Conservation (phyloP, 2,797 vertebrate genomes). For the Buceros bicornis region DNA sequence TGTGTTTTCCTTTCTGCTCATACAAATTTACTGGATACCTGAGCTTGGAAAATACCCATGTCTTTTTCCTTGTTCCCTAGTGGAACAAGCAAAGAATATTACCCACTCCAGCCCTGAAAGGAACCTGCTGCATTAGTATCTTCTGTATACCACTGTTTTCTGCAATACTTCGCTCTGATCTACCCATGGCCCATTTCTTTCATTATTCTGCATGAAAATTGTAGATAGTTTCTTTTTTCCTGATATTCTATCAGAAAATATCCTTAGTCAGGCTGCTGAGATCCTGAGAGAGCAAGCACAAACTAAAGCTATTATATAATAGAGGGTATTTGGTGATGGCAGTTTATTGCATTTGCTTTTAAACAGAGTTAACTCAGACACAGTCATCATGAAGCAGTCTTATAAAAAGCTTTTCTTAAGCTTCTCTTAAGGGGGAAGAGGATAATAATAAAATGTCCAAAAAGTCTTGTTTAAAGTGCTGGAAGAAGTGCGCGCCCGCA, state of each 20-base stretch:
- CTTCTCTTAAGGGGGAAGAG: not conserved
- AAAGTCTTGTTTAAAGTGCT: not conserved
- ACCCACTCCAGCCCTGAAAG: not conserved
- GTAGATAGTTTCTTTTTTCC: not conserved
- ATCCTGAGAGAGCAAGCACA: not conserved
- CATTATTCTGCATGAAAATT: slow-evolving; percentile 25
- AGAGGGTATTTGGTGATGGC: not conserved
- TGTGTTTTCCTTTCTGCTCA: not conserved
- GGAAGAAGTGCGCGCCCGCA: not conserved
- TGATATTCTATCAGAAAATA: not conserved
- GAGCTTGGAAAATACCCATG: not conserved
- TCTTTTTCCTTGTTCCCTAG: not conserved
- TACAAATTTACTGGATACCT: not conserved
- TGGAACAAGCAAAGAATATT: not conserved
- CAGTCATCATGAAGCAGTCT: not conserved
- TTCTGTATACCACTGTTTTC: not conserved
- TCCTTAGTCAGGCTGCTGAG: not conserved
- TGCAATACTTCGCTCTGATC: not conserved
- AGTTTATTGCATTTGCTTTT: slow-evolving; percentile 25
- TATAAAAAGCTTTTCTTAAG: not conserved
- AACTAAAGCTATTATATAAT: not conserved
- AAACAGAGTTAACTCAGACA: not conserved
- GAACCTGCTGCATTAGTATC: not conserved
- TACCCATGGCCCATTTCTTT: slow-evolving; percentile 1
- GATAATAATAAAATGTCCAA: not conserved